Percentiles rank a stretch among this genome's conserved stretches.
phyloP scores from a whole-genome alignment of 1,140 invertebrate species.

The Micrasema minimum region DNA sequence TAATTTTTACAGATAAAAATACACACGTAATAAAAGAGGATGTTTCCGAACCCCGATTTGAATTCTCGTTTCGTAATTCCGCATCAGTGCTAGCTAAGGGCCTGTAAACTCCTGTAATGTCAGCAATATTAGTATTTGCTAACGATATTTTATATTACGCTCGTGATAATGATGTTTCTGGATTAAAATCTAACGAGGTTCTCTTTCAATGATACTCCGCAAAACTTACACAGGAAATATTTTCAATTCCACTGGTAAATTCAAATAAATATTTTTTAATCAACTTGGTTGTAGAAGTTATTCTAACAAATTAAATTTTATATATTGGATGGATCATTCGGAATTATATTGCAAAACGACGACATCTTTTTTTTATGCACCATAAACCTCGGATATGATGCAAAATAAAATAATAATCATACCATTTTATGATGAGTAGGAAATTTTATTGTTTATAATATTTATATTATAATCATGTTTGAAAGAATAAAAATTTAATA shows the following conservation, averaged over 20 bases:
- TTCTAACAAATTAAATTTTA: too few relatives aligned
- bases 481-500: too few relatives aligned
- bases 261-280: conserved; percentile 2
- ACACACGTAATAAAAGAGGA: conserved; percentile 15
- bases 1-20: conserved; percentile 36
- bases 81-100: conserved; percentile 36
- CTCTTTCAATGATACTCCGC: conserved; percentile 12
- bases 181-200: conserved; percentile 33
- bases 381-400: too few relatives aligned
- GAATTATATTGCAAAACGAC: too few relatives aligned
- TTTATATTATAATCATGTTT: too few relatives aligned
- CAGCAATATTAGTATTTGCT: conserved; percentile 8
- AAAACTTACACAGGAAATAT: conserved; percentile 14
- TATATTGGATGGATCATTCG: too few relatives aligned
- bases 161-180: conserved; percentile 36
- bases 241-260: conserved; percentile 15
- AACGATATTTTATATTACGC: conserved; percentile 37
- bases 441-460: too few relatives aligned
- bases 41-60: not conserved
- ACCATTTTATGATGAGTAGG: too few relatives aligned
- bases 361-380: too few relatives aligned
- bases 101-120: conserved; percentile 21
- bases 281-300: not conserved
- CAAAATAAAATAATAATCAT: too few relatives aligned
- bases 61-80: conserved; percentile 10